Base-by-base conservation (phyloP, 1,140 invertebrate genomes). In the Parapsyche elsis region DNA sequence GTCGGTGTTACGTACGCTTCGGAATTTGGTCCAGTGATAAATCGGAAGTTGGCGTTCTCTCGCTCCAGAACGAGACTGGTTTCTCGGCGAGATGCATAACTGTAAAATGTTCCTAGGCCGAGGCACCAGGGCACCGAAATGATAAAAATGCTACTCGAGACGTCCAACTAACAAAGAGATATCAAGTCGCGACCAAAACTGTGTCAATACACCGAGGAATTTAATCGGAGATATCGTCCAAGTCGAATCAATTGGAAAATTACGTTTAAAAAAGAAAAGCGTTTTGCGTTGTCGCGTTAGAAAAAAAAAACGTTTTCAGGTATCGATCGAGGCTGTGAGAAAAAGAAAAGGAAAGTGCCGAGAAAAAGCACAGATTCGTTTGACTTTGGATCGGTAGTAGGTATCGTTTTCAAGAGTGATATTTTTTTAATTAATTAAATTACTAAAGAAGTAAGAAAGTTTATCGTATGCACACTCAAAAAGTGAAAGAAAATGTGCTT, bases 1-100 rank as follows among this genome's bases (percentile, higher is more conserved):
- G 12, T n/a, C 49, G 12, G 12, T 16, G n/a, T 67, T 67, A 23
- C 21, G 21, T 67, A 67, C 21, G 49, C 49, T 53, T 53, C 49
- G 73, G 73, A 57, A 75, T 75, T 75, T 23, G 70, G 70, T 71
- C 26, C 70, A 71, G 26, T 71, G 73, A 26, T 45, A 59, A 59
- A 77, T 77, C 75, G 75, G 59, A 77, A 77, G 59, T 10, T 44
- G 59, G 23, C 30, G 24, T 30, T 38, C 10, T 46, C 45, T 73
- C 16, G 57, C 30, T 77, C 59, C 73, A 57, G 46, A 45, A 75
- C 73, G 26, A 49, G 75, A 77, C 75, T 77, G 75, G 75, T 77
- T 77, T 77, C 75, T 77, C 75, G 45, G 26, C 12, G 53, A 30
- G 23, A 24, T 46, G 75, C 73, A 44, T 77, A 77, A 77, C 75